These are phyloP conservation scores for Ethmia dodecea DNA, from an alignment of 2,888 invertebrate genomes.

Conservation along the genomic window DNA sequence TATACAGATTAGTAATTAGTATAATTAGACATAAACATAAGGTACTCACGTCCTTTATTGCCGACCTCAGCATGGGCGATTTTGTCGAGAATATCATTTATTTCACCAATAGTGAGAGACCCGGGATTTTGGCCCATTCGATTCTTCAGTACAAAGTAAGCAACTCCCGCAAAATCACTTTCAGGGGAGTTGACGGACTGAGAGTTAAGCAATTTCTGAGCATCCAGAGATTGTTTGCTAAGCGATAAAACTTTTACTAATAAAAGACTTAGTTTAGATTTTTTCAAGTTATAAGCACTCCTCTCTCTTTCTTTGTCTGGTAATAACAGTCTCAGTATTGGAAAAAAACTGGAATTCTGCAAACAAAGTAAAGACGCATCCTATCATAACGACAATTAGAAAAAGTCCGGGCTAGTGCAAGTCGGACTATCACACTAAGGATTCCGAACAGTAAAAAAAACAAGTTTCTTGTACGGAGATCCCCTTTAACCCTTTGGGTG, in stretches of 20 bases:
- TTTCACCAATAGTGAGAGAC: conserved; percentile 80
- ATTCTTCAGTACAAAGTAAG: conserved; percentile 82
- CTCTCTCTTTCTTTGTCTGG: conserved; percentile 89
- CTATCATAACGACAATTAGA: no score
- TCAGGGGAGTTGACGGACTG: conserved; percentile 71
- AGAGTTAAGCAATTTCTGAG: conserved; percentile 49
- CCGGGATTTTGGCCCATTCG: conserved; percentile 58
- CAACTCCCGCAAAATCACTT: conserved; percentile 89
- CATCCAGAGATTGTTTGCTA: conserved; percentile 77
- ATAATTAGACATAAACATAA: neutral
- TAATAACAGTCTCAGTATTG: conserved; percentile 86
- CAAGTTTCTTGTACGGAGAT: no score
- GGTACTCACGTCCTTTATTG: conserved; percentile 74
- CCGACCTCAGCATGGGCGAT: conserved; percentile 83
- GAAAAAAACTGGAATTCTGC: conserved; percentile 80
- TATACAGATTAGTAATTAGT: no score
- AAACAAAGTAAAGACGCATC: no score
- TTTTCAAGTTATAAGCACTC: conserved; percentile 89
- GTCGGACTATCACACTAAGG: no score
- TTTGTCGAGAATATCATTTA: conserved; percentile 86
- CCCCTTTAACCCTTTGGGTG: no score
- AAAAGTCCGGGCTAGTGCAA: no score
- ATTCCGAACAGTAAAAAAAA: no score
- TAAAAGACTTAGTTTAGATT: conserved; percentile 83
- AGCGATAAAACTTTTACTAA: conserved; percentile 88